These are phyloP conservation scores for Dynastes hyllus DNA, from an alignment of 2,888 invertebrate genomes.

Conservation along the genomic window DNA sequence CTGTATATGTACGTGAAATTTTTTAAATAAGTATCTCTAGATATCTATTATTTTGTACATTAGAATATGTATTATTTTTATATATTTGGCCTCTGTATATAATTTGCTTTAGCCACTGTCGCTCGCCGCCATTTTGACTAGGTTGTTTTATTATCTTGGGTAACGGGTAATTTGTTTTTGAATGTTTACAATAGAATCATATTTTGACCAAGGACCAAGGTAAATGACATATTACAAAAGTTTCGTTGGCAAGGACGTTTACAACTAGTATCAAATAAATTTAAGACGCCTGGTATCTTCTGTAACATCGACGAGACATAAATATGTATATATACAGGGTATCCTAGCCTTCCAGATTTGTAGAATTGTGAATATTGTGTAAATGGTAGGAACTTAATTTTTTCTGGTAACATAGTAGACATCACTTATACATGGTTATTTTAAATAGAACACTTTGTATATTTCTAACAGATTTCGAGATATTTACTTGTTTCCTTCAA, in stretches of 20 bases:
- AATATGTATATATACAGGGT: neutral
- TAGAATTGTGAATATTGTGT: too few relatives aligned
- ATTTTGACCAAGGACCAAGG: slow-evolving; percentile 53
- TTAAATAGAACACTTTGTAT: neutral
- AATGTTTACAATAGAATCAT: slow-evolving; percentile 47
- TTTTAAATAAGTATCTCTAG: neutral
- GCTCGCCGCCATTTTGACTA: slow-evolving; percentile 53
- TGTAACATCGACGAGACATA: neutral
- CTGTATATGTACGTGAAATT: too few relatives aligned
- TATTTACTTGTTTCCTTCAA: too few relatives aligned
- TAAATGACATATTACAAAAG: slow-evolving; percentile 31
- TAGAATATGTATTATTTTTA: slow-evolving; percentile 7
- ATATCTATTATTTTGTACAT: slow-evolving; percentile 26
- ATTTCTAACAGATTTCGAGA: too few relatives aligned
- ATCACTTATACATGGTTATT: neutral
- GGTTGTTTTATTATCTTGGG: neutral
- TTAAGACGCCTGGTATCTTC: too few relatives aligned
- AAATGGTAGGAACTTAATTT: too few relatives aligned
- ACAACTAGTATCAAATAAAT: neutral
- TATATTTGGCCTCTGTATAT: slow-evolving; percentile 15
- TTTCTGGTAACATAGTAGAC: too few relatives aligned
- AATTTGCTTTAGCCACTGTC: slow-evolving; percentile 55
- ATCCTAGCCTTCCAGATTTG: too few relatives aligned
- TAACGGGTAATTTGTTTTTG: neutral
- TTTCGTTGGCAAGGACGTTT: slow-evolving; percentile 40